phyloP scores from a whole-genome alignment of 2,888 invertebrate species.

The Cremastobaeus sp. region DNA sequence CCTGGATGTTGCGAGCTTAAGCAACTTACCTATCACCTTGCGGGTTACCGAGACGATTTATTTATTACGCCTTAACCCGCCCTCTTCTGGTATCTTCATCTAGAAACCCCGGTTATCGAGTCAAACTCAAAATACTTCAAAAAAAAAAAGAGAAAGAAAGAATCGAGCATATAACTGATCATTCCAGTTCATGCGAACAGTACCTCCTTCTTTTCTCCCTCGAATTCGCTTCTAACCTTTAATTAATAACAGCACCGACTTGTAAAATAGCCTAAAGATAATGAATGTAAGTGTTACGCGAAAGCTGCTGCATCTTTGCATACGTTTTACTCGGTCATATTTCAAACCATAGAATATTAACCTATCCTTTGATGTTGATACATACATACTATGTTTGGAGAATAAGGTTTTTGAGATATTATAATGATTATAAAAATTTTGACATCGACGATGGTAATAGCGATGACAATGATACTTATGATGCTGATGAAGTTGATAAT shows the following conservation, averaged over 20 bases:
- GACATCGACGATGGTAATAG: too few species aligned
- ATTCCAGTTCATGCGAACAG: slow-evolving; percentile 26
- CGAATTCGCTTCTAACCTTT: slow-evolving; percentile 66
- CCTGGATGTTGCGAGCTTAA: slow-evolving; percentile 54
- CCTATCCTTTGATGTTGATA: too few species aligned
- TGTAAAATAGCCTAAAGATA: slow-evolving; percentile 60
- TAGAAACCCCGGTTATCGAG: slow-evolving; percentile 63
- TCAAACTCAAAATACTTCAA: slow-evolving; percentile 51
- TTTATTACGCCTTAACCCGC: slow-evolving; percentile 70
- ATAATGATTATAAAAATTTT: too few species aligned
- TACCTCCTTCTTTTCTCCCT: slow-evolving; percentile 58
- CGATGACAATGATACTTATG: too few species aligned
- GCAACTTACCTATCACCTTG: slow-evolving; percentile 70
- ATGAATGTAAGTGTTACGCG: slow-evolving; percentile 63
- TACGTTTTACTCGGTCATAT: too few species aligned
- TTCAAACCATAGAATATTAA: too few species aligned
- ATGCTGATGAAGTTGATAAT: too few species aligned
- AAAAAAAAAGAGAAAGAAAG: slow-evolving; percentile 31
- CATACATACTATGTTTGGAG: too few species aligned
- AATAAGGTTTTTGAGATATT: too few species aligned
- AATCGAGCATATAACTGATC: slow-evolving; percentile 39
- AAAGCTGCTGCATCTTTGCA: slow-evolving; percentile 29
- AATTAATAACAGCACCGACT: slow-evolving; percentile 72
- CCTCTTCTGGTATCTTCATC: slow-evolving; percentile 75
- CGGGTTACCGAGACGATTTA: slow-evolving; percentile 73